Percentiles rank a stretch among this genome's conserved stretches.
Evolutionary conservation across 2,113 vertebrate species (phyloP).

Genomic region (Perca schrenkii): DNA sequence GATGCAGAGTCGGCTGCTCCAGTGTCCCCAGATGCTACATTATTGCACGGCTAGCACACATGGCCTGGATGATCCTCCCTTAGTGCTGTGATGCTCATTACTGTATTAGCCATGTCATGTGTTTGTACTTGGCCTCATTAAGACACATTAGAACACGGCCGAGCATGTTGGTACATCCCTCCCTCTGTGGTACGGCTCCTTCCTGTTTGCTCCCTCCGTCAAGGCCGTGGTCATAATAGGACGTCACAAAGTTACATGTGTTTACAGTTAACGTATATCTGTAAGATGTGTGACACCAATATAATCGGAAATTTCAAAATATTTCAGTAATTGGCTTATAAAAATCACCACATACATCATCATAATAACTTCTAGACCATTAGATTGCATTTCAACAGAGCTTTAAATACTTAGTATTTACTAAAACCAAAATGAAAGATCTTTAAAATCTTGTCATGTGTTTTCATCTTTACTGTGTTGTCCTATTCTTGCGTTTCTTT

Average conservation of each 20-base stretch:
- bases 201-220: conserved; percentile 27
- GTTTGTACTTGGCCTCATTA: conserved; percentile 52
- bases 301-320: not conserved
- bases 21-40: conserved; percentile 55
- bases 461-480: not conserved
- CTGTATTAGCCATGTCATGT: conserved; percentile 32
- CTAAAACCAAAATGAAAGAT: not conserved
- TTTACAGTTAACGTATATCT: not conserved
- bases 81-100: conserved; percentile 31
- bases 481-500: not conserved
- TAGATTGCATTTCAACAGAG: not conserved
- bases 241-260: not conserved
- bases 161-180: conserved; percentile 30
- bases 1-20: conserved; percentile 54
- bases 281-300: not conserved
- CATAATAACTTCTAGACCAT: not conserved
- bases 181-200: conserved; percentile 23
- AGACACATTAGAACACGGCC: conserved; percentile 54
- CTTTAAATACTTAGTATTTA: not conserved
- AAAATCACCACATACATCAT: not conserved
- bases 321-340: not conserved
- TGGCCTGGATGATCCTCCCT: conserved; percentile 22
- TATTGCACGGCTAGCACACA: conserved; percentile 27
- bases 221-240: not conserved
- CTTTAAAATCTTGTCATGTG: not conserved